Base-by-base conservation (phyloP, 2,797 vertebrate genomes). In the Lithobates sylvaticus region DNA sequence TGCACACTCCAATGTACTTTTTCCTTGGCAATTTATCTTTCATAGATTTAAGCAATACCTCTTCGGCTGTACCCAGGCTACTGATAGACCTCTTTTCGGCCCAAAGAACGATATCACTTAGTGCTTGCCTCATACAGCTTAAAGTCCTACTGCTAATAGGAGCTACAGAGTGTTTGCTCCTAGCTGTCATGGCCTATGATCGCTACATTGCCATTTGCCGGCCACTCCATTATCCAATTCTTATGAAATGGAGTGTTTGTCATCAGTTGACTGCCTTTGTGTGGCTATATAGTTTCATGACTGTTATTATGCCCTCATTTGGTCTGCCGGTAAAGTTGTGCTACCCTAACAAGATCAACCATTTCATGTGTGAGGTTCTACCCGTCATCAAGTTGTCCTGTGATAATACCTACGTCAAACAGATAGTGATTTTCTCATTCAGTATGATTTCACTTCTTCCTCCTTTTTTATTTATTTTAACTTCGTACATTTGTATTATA, bases 1-100 rank as follows among this genome's bases (percentile, higher is more conserved):
- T 92, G 12, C 88, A 89, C 54, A 89, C 77, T 0, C 90, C 90
- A 61, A 91, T 91, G 90, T 92, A 91, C 34, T 91, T 88, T 88
- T 91, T 91, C 44, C 86, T 90, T 9, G 77, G 47, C 5, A 91
- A 89, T 36, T 88, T 91, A 65, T 91, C 91, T 34, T 86, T 90
- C 36, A 36, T 91, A 50, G 91, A 92, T 71, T 81, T 89, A 84
- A 91, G 90, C 26, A 91, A 88, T 5, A 84, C 86, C 50, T 90
- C 88, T 39, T 90, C 87, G 5, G 88, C 88, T 65, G 90, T 90
- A 2, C 91, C 91, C 73, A 90, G 87, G 75, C 87, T 89, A 78
- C 81, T 91, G 29, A 73, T 79, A 1, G 90, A 91, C 78, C 77
- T 92, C 16, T 69, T 91, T 39, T 67, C 86, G 7, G 36, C 88